Evolutionary conservation across 2,888 invertebrate species (phyloP), one percentile per base, ranked within the genome.

Genomic region (Pterostichus niger): DNA sequence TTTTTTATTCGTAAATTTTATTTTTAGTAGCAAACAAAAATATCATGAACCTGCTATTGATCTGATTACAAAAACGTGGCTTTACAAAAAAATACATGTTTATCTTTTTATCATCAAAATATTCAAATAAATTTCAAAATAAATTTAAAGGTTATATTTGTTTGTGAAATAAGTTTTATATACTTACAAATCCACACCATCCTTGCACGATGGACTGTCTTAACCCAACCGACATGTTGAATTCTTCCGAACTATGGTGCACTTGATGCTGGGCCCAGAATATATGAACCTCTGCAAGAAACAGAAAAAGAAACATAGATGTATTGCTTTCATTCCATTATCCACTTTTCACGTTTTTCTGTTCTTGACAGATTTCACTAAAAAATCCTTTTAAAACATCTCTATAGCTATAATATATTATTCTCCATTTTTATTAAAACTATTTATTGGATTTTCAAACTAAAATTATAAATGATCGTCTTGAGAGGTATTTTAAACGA

Each of bases 201-300:
- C 95, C 94, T 88, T 97, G 96, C 71, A 96, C 89, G 1, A 95
- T 89, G 0, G 96, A 96, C 88, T 97, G 97, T 56, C 97, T 90
- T 77, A 97, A 91, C 0, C 97, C 96, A 5, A 97, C 96, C 2
- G 95, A 94, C 89, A 96, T 92, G 90, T 97, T 97, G 90, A 95
- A 97, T 89, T 97, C 96, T 89, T 97, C 97, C 0, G 96, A 96
- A 85, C 96, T 96, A 87, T 97, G 97, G 88, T 97, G 97, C 0
- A 97, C 96, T 89, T 97, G 97, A 89, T 97, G 97, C 86, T 96
- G 95, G 0, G 96, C 95, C 97, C 97, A 97, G 61, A 97, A 90
- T 86, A 97, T 93, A 87, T 96, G 96, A 49, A 96, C 90, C 90
- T 97, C 97, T 97, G 91, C n/a, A 90, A 91, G 46, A 64, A 71